phyloP scores from a whole-genome alignment of 2,888 invertebrate species.

The Leucozona laternaria region DNA sequence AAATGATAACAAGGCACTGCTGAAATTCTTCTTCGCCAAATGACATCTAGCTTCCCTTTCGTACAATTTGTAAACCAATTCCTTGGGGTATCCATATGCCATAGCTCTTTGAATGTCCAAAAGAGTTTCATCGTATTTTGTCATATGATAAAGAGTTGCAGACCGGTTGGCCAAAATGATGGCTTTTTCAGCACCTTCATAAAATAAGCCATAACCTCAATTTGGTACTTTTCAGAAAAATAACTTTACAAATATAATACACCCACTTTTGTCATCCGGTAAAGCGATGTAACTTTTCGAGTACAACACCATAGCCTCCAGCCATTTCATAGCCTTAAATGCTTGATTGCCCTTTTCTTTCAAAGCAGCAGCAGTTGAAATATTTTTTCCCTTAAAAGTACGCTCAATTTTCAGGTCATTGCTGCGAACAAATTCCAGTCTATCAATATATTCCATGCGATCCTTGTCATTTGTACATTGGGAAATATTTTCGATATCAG shows the following conservation, averaged over 20 bases:
- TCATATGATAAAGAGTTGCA: conserved; percentile 90
- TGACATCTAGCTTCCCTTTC: conserved; percentile 90
- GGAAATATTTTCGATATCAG: conserved; percentile 87
- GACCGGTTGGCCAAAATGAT: conserved; percentile 92
- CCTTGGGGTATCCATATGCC: conserved; percentile 87
- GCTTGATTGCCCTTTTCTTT: conserved; percentile 90
- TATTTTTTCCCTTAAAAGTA: conserved; percentile 85
- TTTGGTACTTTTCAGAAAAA: conserved; percentile 71
- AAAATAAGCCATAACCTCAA: conserved; percentile 67
- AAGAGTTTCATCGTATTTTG: conserved; percentile 87
- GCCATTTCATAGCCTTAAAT: conserved; percentile 89
- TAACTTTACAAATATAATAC: not conserved
- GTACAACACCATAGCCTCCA: conserved; percentile 88
- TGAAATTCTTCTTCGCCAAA: conserved; percentile 87
- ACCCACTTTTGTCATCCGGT: conserved; percentile 88
- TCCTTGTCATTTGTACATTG: conserved; percentile 87
- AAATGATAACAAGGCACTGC: conserved; percentile 87
- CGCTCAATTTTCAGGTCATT: conserved; percentile 85
- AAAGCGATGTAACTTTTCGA: conserved; percentile 88
- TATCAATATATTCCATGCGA: conserved; percentile 87
- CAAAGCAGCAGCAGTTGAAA: conserved; percentile 86
- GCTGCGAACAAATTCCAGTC: conserved; percentile 84
- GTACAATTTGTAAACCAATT: conserved; percentile 90
- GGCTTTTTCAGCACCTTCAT: conserved; percentile 86
- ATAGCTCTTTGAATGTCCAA: conserved; percentile 89